These are phyloP conservation scores for Elanoides forficatus DNA, from an alignment of 2,113 vertebrate genomes.

Conservation along the genomic window DNA sequence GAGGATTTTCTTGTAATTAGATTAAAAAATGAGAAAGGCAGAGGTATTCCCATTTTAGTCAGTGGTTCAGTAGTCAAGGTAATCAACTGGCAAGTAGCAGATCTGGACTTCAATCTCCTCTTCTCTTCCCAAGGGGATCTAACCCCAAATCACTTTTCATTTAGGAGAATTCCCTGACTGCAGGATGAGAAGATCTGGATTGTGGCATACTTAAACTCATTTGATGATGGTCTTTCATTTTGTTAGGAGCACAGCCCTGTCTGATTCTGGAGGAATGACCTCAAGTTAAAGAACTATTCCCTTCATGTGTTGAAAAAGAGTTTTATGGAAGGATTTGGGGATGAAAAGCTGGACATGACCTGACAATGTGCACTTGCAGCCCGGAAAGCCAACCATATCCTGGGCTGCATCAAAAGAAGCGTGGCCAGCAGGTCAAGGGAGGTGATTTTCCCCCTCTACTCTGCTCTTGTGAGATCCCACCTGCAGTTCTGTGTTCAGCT, in stretches of 20 bases:
- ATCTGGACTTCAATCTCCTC: background rate
- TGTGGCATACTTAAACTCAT: background rate
- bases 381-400: fast-evolving
- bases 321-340: background rate
- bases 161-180: background rate
- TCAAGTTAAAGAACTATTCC: background rate
- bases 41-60: background rate
- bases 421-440: fast-evolving
- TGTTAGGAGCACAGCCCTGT: background rate
- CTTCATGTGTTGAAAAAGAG: background rate
- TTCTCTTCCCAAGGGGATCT: background rate
- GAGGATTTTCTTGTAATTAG: background rate
- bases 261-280: background rate
- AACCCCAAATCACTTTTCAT: background rate
- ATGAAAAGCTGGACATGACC: background rate
- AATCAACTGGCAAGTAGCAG: background rate
- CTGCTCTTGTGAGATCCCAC: fast-evolving
- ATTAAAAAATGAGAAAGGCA: background rate
- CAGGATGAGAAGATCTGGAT: background rate
- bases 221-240: background rate
- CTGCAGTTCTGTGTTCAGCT: fast-evolving
- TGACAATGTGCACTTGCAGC: fast-evolving
- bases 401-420: background rate
- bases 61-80: background rate
- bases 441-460: background rate